These are phyloP conservation scores for Scylla paramamosain DNA, from an alignment of 1,140 invertebrate genomes.

Conservation along the genomic window DNA sequence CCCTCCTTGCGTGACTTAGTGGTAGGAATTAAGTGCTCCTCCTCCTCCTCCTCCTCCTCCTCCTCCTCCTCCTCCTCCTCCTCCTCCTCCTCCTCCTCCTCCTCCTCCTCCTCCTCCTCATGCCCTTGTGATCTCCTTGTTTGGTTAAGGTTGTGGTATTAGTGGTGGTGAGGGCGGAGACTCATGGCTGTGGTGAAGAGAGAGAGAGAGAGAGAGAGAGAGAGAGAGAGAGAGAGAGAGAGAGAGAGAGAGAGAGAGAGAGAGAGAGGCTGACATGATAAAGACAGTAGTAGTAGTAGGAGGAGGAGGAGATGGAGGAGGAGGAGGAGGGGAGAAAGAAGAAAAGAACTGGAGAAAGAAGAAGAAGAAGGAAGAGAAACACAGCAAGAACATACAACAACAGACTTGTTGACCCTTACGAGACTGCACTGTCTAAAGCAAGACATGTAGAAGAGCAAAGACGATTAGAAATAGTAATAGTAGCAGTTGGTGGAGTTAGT, in stretches of 20 bases:
- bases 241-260: conserved; percentile 5
- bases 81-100: background rate
- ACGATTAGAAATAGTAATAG: background rate
- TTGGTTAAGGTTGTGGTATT: conserved; percentile 22
- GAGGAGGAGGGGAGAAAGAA: no score
- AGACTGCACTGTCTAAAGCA: no score
- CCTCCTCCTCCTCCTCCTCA: background rate
- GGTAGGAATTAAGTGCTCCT: background rate
- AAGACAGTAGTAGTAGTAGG: background rate
- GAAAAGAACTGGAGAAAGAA: no score
- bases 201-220: background rate
- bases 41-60: background rate
- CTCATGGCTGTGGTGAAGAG: background rate
- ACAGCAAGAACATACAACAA: no score
- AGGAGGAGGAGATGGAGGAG: no score
- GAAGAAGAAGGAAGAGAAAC: no score
- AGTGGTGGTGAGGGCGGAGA: background rate
- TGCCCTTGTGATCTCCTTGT: background rate
- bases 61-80: background rate
- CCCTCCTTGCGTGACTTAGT: conserved; percentile 5
- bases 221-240: conserved; percentile 3
- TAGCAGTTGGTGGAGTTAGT: background rate
- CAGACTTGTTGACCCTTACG: no score
- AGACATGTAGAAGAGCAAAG: no score
- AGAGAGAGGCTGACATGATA: background rate